Base-by-base conservation (phyloP, 2,113 vertebrate species). In the Chlorodrepanis virens region DNA sequence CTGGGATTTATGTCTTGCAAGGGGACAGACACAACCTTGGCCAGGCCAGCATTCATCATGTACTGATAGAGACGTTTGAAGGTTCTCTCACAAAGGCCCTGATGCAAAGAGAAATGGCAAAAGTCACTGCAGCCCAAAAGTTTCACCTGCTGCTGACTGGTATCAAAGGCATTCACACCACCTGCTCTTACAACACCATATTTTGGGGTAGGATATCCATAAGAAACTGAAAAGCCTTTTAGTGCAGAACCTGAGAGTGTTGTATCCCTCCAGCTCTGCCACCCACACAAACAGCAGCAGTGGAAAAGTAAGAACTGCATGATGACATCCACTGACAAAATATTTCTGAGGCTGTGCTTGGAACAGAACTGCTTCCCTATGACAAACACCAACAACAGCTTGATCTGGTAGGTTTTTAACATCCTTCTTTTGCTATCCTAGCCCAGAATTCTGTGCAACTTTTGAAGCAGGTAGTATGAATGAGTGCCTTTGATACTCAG, bases 11-110 rank as follows among this genome's bases (percentile, higher is more conserved):
- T 87, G 10, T 99, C 98, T 80, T 99, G 98, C 63, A 99, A 91
- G 5, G 99, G 99, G 11, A 97, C 53, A 37, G 97, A 97, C 37
- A 98, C 53, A 13, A 98, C 96, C 79, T 99, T 98, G 19, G 98
- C 98, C 74, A 99, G 83, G 70, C 99, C 99, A 29, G 98, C 98
- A 5, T 98, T 97, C 89, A 98, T 96, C 99, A 99, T 99, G 86
- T 99, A 98, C 68, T 99, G 98, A 94, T 98, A 98, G 4, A 99
- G 95, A 12, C 98, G 98, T 92, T 98, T 99, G 49, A 99, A 99
- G 0, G 98, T 98, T 76, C 90, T 79, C 14, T 99, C 99, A 50
- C 97, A 97, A 70, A 99, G 97, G 14, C 98, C 97, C 99, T 99
- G 68, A 83, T 4, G 65, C 57, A 88, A 88, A 89, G 28, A 49